Evolutionary conservation across 2,797 vertebrate genomes (phyloP).

Genomic region (Sarcophilus harrisii): DNA sequence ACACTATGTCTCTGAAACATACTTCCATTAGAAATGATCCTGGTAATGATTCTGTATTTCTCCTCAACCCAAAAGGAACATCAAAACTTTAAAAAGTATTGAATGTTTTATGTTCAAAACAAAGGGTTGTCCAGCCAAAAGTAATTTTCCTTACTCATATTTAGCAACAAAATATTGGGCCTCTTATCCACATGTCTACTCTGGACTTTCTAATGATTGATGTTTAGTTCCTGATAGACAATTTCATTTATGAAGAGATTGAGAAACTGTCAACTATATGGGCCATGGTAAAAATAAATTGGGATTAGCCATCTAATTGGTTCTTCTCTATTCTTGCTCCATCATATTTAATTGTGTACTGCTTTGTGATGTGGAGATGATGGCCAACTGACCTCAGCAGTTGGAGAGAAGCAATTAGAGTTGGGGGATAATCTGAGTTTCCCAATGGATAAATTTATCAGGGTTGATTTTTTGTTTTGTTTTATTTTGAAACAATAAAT

Average conservation of each 20-base stretch:
- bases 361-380: neutral
- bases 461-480: neutral
- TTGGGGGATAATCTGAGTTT: neutral
- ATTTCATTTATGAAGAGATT: conserved; percentile 9
- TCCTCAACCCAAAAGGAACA: conserved; percentile 49
- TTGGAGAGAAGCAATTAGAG: neutral
- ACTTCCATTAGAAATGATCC: neutral
- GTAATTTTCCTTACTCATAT: neutral
- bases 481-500: neutral
- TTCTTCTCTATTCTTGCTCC: neutral
- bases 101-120: neutral
- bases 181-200: neutral
- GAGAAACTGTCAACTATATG: neutral
- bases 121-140: conserved; percentile 67
- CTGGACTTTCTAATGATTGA: neutral
- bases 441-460: neutral
- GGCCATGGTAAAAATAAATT: neutral
- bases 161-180: conserved; percentile 26
- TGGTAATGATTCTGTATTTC: conserved; percentile 2
- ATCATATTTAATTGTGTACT: neutral
- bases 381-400: neutral
- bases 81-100: neutral
- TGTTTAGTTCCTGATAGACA: conserved; percentile 28
- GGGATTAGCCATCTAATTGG: neutral
- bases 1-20: neutral